Base-by-base conservation (phyloP, 2,113 vertebrate species). In the Paradisaea rubra region DNA sequence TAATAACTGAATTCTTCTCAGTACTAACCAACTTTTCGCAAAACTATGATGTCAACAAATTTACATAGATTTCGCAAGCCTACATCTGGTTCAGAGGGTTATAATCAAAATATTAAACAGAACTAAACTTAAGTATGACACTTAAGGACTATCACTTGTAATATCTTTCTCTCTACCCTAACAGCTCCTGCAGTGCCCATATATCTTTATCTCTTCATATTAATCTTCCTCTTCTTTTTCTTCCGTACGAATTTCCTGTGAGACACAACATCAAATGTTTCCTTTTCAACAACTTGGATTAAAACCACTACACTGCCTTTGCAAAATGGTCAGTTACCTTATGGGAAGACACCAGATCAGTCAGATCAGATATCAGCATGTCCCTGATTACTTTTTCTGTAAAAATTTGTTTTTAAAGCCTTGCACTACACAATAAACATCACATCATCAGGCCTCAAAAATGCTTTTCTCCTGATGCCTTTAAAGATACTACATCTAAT, bases 391-490 rank as follows among this genome's bases (percentile, higher is more conserved):
- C 17, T 37, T 37, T 73, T 73, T n/a, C 23, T 24, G 15, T 50
- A 44, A 76, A 79, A 59, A 37, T 19, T 47, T 70, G 6, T 15
- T 88, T 73, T 49, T 27, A 61, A 74, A 78, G 49, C 10, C 28
- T 70, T 52, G 22, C 25, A 63, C 10, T 13, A 50, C 30, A 41
- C 25, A 80, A 45, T 11, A 49, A 73, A 30, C 24, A 71, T 14
- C 44, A 59, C 27, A 52, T 12, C 8, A 54, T 9, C 9, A 64
- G 15, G 13, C 45, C 11, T 59, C 33, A 80, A 49, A 80, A 89
- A 54, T 28, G 28, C 9, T 14, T 39, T 21, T 16, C 9, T 37
- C 3, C 8, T 4, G 2, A 23, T 3, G 1, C 4, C 44, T 71
- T 76, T 42, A 45, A 74, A 64, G 39, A 47, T 24, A 31, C 0